Evolutionary conservation across 2,888 invertebrate species (phyloP), one percentile per base, ranked within the genome.

Genomic region (Ennomos quercinarius): DNA sequence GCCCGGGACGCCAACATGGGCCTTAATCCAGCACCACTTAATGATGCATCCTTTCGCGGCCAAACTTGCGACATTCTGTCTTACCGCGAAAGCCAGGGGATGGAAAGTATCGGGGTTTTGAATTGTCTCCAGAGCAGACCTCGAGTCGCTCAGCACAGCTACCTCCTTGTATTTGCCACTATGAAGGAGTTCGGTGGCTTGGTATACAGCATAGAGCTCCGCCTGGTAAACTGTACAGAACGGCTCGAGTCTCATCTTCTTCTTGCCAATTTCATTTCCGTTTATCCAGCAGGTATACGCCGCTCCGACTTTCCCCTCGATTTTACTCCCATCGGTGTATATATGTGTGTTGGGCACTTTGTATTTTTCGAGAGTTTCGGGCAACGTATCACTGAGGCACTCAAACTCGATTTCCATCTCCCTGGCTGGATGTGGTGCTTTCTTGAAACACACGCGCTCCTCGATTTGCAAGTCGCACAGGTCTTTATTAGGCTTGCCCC

Each of bases 171-270:
- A 38, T 10, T 42, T 47, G 8, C 10, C 27, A 10, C 17, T 47
- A 5, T 27, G 17, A 3, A 48, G n/a, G 0, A 37, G n/a, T 35
- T 40, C 45, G 0, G 47, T 56, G 41, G 54, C 57, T 13, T 53
- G 17, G n/a, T 41, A 36, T 2, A 55, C n/a, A 2, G 63, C 63
- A 3, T 46, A 43, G 0, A 63, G 44, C 41, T 60, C 60, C 2
- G 63, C 56, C 36, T 62, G 55, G 46, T 38, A 57, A 8, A 57
- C 54, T 1, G 57, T 51, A n/a, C 57, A 54, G 40, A 10, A 55
- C 5, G 44, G 13, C n/a, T 10, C 39, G 3, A 56, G 50, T 17
- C 8, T 43, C 35, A 54, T n/a, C n/a, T 56, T 56, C 10, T 34
- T 35, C 2, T 45, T 39, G 1, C 9, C 38, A 10, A 10, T 53